Evolutionary conservation across 2,888 invertebrate species (phyloP).

Genomic region (Aleiodes alternator): DNA sequence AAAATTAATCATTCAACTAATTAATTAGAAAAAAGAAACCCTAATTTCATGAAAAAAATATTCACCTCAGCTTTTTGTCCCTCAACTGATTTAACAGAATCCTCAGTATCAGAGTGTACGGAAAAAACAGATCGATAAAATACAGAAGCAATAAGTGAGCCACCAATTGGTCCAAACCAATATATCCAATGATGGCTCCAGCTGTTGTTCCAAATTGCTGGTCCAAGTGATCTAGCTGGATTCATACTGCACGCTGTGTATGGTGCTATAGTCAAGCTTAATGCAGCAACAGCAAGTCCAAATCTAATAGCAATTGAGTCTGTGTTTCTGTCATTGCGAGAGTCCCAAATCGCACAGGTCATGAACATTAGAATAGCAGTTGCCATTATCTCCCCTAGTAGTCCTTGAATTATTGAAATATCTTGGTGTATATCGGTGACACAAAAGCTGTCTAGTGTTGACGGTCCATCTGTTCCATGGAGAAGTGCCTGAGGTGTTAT

Average conservation of each 20-base stretch:
- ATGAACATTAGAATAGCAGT: conserved; percentile 82
- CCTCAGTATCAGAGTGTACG: neutral
- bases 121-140: conserved; percentile 72
- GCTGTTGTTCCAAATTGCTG: conserved; percentile 82
- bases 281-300: conserved; percentile 81
- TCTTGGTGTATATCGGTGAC: conserved; percentile 57
- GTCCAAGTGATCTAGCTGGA: conserved; percentile 83
- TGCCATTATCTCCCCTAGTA: conserved; percentile 81
- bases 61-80: conserved; percentile 54
- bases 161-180: conserved; percentile 81
- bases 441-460: conserved; percentile 56
- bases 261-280: conserved; percentile 82
- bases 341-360: conserved; percentile 84
- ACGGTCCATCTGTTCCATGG: conserved; percentile 33
- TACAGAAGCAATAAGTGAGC: conserved; percentile 73
- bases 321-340: conserved; percentile 80
- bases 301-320: conserved; percentile 83
- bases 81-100: neutral
- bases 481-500: conserved; percentile 66
- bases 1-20: neutral
- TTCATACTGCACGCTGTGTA: conserved; percentile 86
- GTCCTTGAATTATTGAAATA: conserved; percentile 75
- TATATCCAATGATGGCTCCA: conserved; percentile 85
- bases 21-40: neutral
- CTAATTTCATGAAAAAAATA: neutral